Base-by-base conservation (phyloP, 2,797 vertebrate species). In the Micromesistius poutassou region DNA sequence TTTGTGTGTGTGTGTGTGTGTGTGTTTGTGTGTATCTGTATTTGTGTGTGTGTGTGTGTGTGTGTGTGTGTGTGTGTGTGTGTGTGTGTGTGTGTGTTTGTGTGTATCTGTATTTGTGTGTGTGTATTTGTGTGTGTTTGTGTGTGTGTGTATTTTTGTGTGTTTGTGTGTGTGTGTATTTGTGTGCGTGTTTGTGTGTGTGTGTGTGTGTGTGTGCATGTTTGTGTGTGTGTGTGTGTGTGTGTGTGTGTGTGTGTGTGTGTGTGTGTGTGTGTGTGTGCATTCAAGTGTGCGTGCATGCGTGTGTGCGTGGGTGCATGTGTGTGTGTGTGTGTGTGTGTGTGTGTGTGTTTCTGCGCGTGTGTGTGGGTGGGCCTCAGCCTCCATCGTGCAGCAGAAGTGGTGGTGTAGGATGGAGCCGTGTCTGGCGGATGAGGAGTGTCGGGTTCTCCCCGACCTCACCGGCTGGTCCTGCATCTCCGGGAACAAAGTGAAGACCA, bases 321-420 rank as follows among this genome's bases (percentile, higher is more conserved):
- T 62, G 50, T 62, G 22, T 7, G 50, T 62, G 55, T 62, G 55
- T 8, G 55, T 62, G 55, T 62, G 55, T 25, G 55, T 62, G 5
- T 25, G 4, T 9, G 6, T n/a, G 55, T 62, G 55, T 62, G 55
- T 62, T 22, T 62, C 0, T 25, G 55, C 9, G 55, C 25, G n/a
- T 62, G 55, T 25, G 55, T 25, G 55, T 62, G 22, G 78, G 55
- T 74, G 22, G 82, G 10, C 78, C 80, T 76, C 86, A 95, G 94
- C 91, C 1, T 94, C 93, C 79, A 93, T 94, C 73, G 93, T 95
- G 83, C 91, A 75, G 79, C 89, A 92, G 76, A 94, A 93, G 88
- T 93, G 93, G 93, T 94, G 93, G 94, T 94, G 94, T 88, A 91
- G 90, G 84, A 95, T 95, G 94, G 86, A 93, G 81, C 93, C 93